Evolutionary conservation across 2,113 vertebrate genomes (phyloP).

Genomic region (Psilopsiagon aymara): DNA sequence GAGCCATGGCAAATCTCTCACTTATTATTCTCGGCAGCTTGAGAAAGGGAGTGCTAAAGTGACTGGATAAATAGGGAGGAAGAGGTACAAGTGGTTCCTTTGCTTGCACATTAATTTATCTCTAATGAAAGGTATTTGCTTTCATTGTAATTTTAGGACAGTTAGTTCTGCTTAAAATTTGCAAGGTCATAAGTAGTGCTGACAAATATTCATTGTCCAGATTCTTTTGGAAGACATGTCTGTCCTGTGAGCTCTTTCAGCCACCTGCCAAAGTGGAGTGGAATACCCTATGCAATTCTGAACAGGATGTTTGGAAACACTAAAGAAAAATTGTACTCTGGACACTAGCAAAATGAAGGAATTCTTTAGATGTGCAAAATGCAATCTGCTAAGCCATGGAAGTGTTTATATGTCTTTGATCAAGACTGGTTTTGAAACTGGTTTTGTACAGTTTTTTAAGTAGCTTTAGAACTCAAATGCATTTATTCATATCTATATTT

Average conservation of each 20-base stretch:
- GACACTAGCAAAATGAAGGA: neutral
- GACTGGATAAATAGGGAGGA: slow-evolving; percentile 11
- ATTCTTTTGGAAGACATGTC: slow-evolving; percentile 28
- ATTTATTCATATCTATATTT: neutral
- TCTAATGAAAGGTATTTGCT: slow-evolving; percentile 45
- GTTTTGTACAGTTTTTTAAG: neutral
- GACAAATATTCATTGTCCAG: slow-evolving; percentile 21
- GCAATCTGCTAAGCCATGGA: neutral
- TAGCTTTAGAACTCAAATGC: neutral
- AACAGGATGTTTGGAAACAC: slow-evolving; percentile 21
- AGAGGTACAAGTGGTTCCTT: slow-evolving; percentile 29
- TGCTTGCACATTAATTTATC: slow-evolving; percentile 40
- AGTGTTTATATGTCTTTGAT: neutral
- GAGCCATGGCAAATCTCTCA: slow-evolving; percentile 19
- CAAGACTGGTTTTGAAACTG: neutral
- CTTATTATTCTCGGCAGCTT: slow-evolving; percentile 36
- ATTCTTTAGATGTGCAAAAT: neutral
- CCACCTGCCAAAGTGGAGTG: slow-evolving; percentile 1
- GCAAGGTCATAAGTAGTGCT: slow-evolving; percentile 25
- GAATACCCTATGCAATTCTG: slow-evolving; percentile 1
- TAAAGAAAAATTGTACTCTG: neutral
- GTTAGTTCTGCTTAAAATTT: slow-evolving; percentile 33
- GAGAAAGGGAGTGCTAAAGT: slow-evolving; percentile 20
- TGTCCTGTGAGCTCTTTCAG: neutral
- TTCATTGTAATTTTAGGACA: slow-evolving; percentile 43